Evolutionary conservation across 2,797 vertebrate species (phyloP).

Genomic region (Podarcis lilfordi): DNA sequence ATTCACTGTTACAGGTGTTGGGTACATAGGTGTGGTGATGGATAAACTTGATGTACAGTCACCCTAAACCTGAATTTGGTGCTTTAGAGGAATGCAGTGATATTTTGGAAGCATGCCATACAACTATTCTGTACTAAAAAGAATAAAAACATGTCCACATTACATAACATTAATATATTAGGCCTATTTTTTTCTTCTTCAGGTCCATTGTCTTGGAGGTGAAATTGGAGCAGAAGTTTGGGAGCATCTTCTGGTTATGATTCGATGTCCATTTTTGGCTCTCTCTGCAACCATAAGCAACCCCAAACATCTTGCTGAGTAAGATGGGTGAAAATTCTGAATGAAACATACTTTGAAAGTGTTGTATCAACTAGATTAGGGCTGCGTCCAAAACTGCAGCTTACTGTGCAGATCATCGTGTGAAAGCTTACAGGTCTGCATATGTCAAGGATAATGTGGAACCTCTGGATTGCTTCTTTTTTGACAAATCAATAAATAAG

Average conservation of each 20-base stretch:
- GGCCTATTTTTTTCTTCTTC: neutral
- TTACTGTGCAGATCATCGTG: neutral
- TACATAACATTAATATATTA: neutral
- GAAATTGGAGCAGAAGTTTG: constrained; percentile 80
- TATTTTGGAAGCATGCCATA: neutral
- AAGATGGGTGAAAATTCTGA: constrained; percentile 22
- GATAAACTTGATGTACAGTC: too few relatives aligned
- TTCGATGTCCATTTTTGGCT: constrained; percentile 77
- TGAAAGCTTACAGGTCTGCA: neutral
- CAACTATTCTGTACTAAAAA: neutral
- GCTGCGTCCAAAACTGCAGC: too few relatives aligned
- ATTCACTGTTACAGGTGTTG: too few relatives aligned
- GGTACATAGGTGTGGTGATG: too few relatives aligned
- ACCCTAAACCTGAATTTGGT: too few relatives aligned
- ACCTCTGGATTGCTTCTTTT: neutral
- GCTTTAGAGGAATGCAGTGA: too few relatives aligned
- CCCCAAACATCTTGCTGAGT: constrained; percentile 74
- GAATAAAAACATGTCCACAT: neutral
- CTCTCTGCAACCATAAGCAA: constrained; percentile 81
- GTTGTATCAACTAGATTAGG: neutral
- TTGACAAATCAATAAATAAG: neutral
- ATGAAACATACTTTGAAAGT: neutral
- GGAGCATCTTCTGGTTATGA: constrained; percentile 80
- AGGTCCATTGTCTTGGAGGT: constrained; percentile 78
- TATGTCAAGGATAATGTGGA: neutral